These are phyloP conservation scores for Plagodis pulveraria DNA, from an alignment of 2,888 invertebrate genomes.

Conservation along the genomic window DNA sequence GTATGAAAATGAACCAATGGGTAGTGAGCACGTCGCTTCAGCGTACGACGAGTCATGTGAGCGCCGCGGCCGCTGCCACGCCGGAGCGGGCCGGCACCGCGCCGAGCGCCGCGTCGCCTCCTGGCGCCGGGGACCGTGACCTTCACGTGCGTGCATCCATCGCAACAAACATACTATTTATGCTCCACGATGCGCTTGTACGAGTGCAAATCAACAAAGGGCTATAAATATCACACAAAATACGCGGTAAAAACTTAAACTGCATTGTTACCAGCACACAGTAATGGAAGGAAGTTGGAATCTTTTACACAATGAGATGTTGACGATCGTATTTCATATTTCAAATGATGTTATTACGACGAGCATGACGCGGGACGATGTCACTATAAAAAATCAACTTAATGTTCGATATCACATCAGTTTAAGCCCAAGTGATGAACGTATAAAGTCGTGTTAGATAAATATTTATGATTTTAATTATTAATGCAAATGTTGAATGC, in stretches of 20 bases:
- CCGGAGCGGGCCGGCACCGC: too few relatives aligned
- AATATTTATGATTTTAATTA: conserved; percentile 37
- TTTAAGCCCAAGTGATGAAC: conserved; percentile 10
- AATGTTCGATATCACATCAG: conserved; percentile 17
- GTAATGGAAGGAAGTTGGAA: conserved; percentile 49
- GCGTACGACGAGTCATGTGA: conserved; percentile 65
- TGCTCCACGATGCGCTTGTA: conserved; percentile 44
- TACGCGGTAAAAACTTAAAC: conserved; percentile 36
- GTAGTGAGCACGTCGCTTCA: conserved; percentile 55
- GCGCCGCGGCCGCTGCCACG: conserved; percentile 52
- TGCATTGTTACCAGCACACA: conserved; percentile 37
- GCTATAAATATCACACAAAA: conserved; percentile 46
- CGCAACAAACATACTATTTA: conserved; percentile 55
- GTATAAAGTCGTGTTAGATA: conserved; percentile 13
- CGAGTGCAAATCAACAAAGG: conserved; percentile 42
- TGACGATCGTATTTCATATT: conserved; percentile 37
- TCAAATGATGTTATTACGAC: conserved; percentile 33
- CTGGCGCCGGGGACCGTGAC: conserved; percentile 60
- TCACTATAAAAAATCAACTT: conserved; percentile 24
- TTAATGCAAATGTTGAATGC: conserved; percentile 38
- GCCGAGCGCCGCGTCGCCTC: conserved; percentile 48
- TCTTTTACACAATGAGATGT: conserved; percentile 38
- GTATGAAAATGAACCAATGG: conserved; percentile 62
- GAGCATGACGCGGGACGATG: conserved; percentile 29
- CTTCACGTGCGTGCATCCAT: conserved; percentile 64